Percentiles rank a stretch among this genome's conserved stretches.
These are phyloP conservation scores for Cephus pygmeus DNA, from an alignment of 2,888 invertebrate genomes.

Conservation along the genomic window DNA sequence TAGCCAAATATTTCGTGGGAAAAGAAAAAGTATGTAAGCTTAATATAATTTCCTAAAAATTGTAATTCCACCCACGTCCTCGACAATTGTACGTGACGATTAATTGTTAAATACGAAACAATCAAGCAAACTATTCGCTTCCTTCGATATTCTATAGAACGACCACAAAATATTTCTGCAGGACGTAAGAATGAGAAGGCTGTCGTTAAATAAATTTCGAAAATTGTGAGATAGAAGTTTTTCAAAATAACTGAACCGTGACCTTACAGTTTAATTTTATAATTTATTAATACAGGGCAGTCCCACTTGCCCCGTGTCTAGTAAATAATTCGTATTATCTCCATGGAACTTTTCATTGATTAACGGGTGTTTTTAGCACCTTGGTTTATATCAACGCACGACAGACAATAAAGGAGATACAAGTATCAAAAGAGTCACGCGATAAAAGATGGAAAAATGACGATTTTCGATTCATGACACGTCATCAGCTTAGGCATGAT, in stretches of 20 bases:
- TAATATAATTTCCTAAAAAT: background rate
- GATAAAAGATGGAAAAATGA: background rate
- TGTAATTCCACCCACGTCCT: background rate
- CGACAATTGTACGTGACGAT: background rate
- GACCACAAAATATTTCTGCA: background rate
- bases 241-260: no score
- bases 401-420: conserved; percentile 53
- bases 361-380: conserved; percentile 5
- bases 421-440: conserved; percentile 46
- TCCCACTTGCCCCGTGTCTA: background rate
- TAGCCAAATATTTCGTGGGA: background rate
- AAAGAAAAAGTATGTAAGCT: background rate
- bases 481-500: background rate
- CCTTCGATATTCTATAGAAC: background rate
- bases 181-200: background rate
- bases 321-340: background rate
- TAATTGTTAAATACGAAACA: background rate
- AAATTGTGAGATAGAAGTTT: background rate
- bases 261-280: background rate
- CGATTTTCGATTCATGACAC: background rate
- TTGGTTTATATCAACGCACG: conserved; percentile 42
- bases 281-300: background rate
- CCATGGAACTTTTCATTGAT: background rate
- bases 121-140: background rate
- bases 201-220: background rate